Evolutionary conservation across 2,797 vertebrate genomes (phyloP).

Genomic region (Phylloscopus collybita): DNA sequence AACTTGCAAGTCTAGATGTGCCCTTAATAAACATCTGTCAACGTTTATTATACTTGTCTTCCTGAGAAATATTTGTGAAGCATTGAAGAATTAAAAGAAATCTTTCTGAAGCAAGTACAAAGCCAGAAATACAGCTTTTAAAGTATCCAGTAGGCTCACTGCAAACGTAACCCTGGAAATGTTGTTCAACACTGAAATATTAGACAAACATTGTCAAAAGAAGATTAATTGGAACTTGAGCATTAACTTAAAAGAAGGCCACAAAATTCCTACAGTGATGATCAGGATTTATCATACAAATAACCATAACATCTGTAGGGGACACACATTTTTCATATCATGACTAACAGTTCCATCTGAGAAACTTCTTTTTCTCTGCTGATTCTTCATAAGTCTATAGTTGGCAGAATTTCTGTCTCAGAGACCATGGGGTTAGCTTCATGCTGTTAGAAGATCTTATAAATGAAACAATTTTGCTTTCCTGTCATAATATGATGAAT

Average conservation of each 20-base stretch:
- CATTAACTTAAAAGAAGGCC: constrained; percentile 68
- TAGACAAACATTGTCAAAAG: constrained; percentile 71
- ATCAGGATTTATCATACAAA: constrained; percentile 72
- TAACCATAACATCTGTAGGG: constrained; percentile 74
- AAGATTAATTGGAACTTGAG: constrained; percentile 70
- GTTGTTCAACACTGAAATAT: constrained; percentile 70
- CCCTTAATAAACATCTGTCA: constrained; percentile 22
- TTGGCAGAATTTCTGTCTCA: constrained; percentile 56
- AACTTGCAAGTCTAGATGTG: neutral
- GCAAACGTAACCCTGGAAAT: constrained; percentile 64
- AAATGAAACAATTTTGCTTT: constrained; percentile 70
- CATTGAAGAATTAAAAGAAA: constrained; percentile 14
- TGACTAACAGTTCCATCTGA: constrained; percentile 61
- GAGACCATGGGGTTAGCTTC: constrained; percentile 61
- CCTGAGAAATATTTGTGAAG: constrained; percentile 9
- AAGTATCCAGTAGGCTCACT: constrained; percentile 40
- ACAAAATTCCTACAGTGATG: constrained; percentile 53
- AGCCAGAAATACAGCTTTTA: constrained; percentile 65
- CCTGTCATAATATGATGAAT: constrained; percentile 59
- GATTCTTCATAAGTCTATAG: constrained; percentile 48
- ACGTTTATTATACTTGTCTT: neutral
- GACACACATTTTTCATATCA: constrained; percentile 62
- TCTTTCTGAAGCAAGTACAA: constrained; percentile 38
- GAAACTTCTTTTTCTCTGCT: constrained; percentile 54
- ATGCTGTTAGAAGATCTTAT: constrained; percentile 34